Evolutionary conservation across 2,888 invertebrate genomes (phyloP).

Genomic region (Chrysomela aeneicollis): DNA sequence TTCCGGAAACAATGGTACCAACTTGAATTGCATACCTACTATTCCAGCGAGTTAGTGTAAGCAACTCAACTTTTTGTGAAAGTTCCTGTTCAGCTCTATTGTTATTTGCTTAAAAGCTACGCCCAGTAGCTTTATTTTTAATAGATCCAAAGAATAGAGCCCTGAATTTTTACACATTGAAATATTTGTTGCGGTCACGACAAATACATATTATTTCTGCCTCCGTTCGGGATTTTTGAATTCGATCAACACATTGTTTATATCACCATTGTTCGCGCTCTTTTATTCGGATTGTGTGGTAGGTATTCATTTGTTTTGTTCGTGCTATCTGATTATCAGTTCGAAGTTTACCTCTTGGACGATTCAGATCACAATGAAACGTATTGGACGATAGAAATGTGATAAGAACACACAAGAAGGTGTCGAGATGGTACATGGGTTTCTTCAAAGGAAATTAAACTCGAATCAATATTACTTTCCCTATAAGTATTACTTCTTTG

Average conservation of each 20-base stretch:
- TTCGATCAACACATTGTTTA: conserved; percentile 60
- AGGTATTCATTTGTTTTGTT: conserved; percentile 60
- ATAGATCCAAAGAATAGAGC: conserved; percentile 48
- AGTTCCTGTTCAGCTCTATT: conserved; percentile 33
- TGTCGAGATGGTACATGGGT: no score
- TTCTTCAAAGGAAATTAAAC: no score
- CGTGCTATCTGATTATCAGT: conserved; percentile 38
- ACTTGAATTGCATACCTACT: conserved; percentile 8
- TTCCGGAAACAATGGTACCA: conserved; percentile 8
- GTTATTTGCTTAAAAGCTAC: conserved; percentile 37
- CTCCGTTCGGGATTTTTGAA: conserved; percentile 56
- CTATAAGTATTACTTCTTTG: no score
- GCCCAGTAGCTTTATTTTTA: conserved; percentile 46
- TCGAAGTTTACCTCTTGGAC: conserved; percentile 1
- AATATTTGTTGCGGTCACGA: conserved; percentile 57
- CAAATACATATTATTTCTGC: conserved; percentile 59
- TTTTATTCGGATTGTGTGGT: conserved; percentile 61
- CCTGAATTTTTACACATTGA: conserved; percentile 52
- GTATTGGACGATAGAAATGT: background rate
- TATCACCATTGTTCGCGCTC: conserved; percentile 61
- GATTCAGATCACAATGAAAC: background rate
- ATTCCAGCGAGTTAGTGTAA: conserved; percentile 12
- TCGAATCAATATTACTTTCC: no score
- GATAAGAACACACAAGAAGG: background rate
- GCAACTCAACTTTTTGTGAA: conserved; percentile 28